Percentiles rank a stretch among this genome's conserved stretches.
Evolutionary conservation across 2,888 invertebrate genomes (phyloP).

Genomic region (Carpatolechia fugitivella): DNA sequence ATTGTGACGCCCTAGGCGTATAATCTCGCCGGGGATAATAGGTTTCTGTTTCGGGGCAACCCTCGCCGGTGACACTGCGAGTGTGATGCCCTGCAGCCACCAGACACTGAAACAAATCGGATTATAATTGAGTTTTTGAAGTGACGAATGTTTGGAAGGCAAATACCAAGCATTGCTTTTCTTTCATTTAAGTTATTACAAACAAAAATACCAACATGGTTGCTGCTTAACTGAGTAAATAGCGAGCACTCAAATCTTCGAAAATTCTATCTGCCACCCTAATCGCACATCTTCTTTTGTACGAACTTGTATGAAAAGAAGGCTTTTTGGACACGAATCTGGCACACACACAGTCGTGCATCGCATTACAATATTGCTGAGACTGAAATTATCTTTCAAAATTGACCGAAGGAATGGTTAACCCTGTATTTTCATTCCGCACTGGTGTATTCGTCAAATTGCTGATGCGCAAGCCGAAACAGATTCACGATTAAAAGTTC

Average conservation of each 20-base stretch:
- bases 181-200: slow-evolving; percentile 1
- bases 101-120: slow-evolving; percentile 73
- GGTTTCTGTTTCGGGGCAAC: slow-evolving; percentile 79
- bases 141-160: slow-evolving; percentile 51
- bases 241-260: not conserved
- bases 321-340: too few relatives aligned
- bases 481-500: slow-evolving; percentile 11
- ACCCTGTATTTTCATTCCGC: not conserved
- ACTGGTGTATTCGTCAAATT: slow-evolving; percentile 1
- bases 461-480: slow-evolving; percentile 16
- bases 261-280: not conserved
- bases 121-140: slow-evolving; percentile 73
- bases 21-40: slow-evolving; percentile 80
- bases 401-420: not conserved
- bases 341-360: too few relatives aligned
- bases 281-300: too few relatives aligned
- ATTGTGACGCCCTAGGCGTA: slow-evolving; percentile 80
- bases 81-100: slow-evolving; percentile 70
- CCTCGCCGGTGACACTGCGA: slow-evolving; percentile 73
- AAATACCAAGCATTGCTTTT: slow-evolving; percentile 12
- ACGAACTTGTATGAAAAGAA: too few relatives aligned
- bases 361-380: not conserved
- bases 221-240: not conserved
- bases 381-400: not conserved
- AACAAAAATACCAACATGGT: not conserved